Evolutionary conservation across 2,888 invertebrate species (phyloP).

Genomic region (Ichneumon xanthorius): DNA sequence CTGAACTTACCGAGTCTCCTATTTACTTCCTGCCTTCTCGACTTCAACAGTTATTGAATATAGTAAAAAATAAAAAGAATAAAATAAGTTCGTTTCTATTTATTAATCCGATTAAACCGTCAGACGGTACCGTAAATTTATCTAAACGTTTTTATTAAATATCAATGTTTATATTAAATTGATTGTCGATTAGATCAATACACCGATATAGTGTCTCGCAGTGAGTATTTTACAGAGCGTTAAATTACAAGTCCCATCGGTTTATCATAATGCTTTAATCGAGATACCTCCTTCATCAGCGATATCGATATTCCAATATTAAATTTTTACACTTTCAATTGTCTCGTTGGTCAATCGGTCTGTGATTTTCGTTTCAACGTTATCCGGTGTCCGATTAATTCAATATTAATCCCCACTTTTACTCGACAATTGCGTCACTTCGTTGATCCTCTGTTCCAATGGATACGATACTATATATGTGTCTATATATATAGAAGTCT

Average conservation of each 20-base stretch:
- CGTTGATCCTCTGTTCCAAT: neutral
- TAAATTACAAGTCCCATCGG: neutral
- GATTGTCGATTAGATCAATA: conserved; percentile 26
- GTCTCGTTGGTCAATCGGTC: neutral
- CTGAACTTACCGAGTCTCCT: neutral
- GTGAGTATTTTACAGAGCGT: neutral
- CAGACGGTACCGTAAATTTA: conserved; percentile 8
- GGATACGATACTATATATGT: neutral
- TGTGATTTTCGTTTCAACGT: too few relatives aligned
- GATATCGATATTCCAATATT: neutral
- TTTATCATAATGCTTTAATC: neutral
- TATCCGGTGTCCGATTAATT: neutral
- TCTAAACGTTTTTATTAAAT: neutral
- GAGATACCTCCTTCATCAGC: neutral
- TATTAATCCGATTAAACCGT: conserved; percentile 12
- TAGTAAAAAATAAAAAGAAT: too few relatives aligned
- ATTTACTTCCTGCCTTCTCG: neutral
- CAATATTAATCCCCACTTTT: neutral
- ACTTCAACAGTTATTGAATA: neutral
- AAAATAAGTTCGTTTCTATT: neutral
- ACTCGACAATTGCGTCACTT: neutral
- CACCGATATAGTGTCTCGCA: neutral
- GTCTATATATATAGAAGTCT: neutral
- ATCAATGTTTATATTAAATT: neutral
- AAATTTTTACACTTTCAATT: neutral